Conservation (phyloP, 2,888 invertebrate species). For the Phasia obesa region DNA sequence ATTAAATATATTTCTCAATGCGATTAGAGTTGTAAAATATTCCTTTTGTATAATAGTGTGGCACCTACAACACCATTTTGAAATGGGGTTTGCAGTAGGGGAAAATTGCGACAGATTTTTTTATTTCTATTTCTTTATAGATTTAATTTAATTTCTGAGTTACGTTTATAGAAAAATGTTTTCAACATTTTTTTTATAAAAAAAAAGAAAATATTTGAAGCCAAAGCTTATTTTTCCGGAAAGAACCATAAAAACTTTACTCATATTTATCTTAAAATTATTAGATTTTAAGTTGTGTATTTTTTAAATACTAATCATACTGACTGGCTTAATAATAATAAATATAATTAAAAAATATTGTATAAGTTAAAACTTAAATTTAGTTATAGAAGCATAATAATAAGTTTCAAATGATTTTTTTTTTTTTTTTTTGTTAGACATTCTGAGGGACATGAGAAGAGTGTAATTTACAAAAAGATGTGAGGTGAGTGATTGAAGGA, state of each 20-base stretch:
- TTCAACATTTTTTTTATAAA: no score
- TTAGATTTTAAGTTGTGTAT: constrained; percentile 29
- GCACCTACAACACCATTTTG: no score
- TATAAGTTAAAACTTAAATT: constrained; percentile 56
- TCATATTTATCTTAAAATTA: constrained; percentile 40
- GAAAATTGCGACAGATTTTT: no score
- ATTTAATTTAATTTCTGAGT: no score
- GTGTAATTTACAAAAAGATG: constrained; percentile 52
- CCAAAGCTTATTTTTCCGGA: not conserved
- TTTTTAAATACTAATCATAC: constrained; percentile 60
- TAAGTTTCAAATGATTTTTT: constrained; percentile 26
- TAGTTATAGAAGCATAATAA: constrained; percentile 37
- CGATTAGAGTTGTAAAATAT: no score
- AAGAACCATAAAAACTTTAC: constrained; percentile 16
- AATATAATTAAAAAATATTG: constrained; percentile 18
- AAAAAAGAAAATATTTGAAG: no score
- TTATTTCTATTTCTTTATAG: no score
- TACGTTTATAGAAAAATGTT: no score
- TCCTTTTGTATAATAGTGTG: no score
- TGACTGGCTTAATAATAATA: constrained; percentile 55
- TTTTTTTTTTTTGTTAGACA: constrained; percentile 19
- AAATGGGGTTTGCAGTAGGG: no score
- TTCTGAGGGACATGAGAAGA: constrained; percentile 4
- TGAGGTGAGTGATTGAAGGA: not conserved
- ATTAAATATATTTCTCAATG: no score